Percentiles rank a stretch among this genome's conserved stretches.
Conservation (phyloP, 2,888 invertebrate genomes). For the Exocentrus adspersus region DNA sequence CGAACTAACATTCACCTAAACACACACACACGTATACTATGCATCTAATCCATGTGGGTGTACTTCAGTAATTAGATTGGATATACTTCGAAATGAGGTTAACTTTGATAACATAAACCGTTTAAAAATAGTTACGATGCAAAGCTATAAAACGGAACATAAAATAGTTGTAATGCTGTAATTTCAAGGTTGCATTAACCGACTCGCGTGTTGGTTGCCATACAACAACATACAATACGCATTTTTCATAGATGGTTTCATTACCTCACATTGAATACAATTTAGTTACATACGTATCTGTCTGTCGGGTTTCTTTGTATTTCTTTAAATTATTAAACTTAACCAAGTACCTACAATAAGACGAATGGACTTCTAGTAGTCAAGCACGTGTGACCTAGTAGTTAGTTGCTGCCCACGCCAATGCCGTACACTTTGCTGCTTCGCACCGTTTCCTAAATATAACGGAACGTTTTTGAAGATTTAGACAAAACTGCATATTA, state of each 20-base stretch:
- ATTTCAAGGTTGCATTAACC: constrained; percentile 30
- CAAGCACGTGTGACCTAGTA: constrained; percentile 21
- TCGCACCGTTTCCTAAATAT: background rate
- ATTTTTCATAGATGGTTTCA: constrained; percentile 13
- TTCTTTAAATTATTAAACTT: background rate
- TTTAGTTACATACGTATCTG: background rate
- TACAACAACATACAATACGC: constrained; percentile 15
- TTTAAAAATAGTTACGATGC: constrained; percentile 34
- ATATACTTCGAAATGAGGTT: constrained; percentile 37
- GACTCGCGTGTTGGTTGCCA: constrained; percentile 11
- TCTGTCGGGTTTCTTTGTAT: background rate
- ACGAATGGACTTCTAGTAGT: constrained; percentile 1
- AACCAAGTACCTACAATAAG: background rate
- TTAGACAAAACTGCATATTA: background rate
- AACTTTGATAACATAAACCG: constrained; percentile 26
- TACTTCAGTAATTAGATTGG: constrained; percentile 22
- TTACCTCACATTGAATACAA: constrained; percentile 4
- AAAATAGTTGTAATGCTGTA: constrained; percentile 30
- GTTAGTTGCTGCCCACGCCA: constrained; percentile 9
- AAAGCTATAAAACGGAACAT: constrained; percentile 28
- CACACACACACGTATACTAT: background rate
- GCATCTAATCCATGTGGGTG: constrained; percentile 11
- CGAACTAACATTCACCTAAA: constrained; percentile 3
- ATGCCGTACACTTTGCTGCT: no score
- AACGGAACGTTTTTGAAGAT: constrained; percentile 2